Evolutionary conservation across 1,140 invertebrate genomes (phyloP), one percentile per base, ranked within the genome.

Genomic region (Trachymyrmex cornetzi): DNA sequence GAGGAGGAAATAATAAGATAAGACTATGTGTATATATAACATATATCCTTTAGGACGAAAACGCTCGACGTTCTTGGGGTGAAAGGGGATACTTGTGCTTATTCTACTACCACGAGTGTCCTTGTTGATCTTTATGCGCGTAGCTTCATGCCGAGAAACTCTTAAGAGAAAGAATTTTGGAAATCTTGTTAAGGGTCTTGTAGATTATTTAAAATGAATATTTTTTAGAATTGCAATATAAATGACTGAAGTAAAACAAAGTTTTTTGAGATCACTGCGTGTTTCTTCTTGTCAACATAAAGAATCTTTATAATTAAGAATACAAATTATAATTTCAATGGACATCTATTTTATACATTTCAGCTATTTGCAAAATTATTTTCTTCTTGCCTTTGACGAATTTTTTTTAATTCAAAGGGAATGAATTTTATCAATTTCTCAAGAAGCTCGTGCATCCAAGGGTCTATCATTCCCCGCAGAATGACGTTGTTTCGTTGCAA

Each of bases 11-110:
- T 61, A 64, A 85, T 64, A 86, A 69, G 7, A 61, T 79, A 22
- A 74, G 59, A 81, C 34, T 77, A 67, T 55, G 63, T 89, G 84
- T 90, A 89, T 79, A 90, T 90, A 85, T 27, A 61, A 79, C 34
- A 63, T 79, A 63, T 67, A 81, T 71, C 16, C 27, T 48, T 48
- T 61, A 14, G 12, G 19, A 30, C 9, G n/a, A 38, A 67, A 3
- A 34, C 24, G 67, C 27, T 61, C 22, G 66, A 72, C 66, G 53
- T 27, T 84, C 55, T 61, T 48, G 5, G 22, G 30, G 30, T 50
- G 48, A 55, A 14, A 57, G 14, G 11, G 6, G n/a, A 16, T 9
- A 48, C 14, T 30, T 12, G 80, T 38, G 67, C 14, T 55, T 7
- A 22, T n/a, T 71, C 38, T 63, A 34, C 24, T 34, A 4, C 27